Evolutionary conservation across 2,797 vertebrate genomes (phyloP), one percentile per base, ranked within the genome.

Genomic region (Protosalanx chinensis): DNA sequence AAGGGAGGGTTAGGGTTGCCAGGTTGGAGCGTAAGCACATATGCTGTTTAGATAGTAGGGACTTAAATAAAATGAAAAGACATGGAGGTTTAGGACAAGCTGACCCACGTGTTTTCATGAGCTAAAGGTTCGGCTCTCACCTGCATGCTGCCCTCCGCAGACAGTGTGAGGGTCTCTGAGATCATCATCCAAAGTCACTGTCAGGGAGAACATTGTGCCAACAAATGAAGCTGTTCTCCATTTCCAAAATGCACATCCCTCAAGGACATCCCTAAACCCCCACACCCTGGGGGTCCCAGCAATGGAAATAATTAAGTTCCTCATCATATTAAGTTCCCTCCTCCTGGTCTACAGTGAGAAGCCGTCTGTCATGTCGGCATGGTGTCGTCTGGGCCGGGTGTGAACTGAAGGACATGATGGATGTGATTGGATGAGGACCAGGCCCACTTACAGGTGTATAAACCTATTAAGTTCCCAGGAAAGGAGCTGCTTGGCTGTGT

Each of bases 381-480:
- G 51, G 18, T 7, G 15, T 53, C 61, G 68, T 70, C 68, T 30
- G 18, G 32, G 12, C 12, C 33, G 56, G 30, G 59, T 18, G 13
- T 6, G 37, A 41, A 58, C n/a, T 12, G 58, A 62, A 49, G 60
- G 70, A 53, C 32, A 49, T 62, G 27, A 60, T 75, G 46, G 68
- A 70, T 70, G 60, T 33, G 23, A 70, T 69, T 20, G 68, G 41
- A 16, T 1, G 35, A 37, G 57, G 64, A 20, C 27, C 18, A 30
- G 41, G 58, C 23, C 23, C 29, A n/a, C 33, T 46, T 16, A 57
- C 35, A 67, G 59, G 64, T 63, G 29, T 57, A 62, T 20, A 53
- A 75, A 62, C 69, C 73, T 67, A 61, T 60, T 70, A 41, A 18
- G 35, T 60, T 46, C 46, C 60, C 35, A n/a, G 30, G 20, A 15